phyloP scores from a whole-genome alignment of 2,113 vertebrate species.

The Emydocephalus ijimae region DNA sequence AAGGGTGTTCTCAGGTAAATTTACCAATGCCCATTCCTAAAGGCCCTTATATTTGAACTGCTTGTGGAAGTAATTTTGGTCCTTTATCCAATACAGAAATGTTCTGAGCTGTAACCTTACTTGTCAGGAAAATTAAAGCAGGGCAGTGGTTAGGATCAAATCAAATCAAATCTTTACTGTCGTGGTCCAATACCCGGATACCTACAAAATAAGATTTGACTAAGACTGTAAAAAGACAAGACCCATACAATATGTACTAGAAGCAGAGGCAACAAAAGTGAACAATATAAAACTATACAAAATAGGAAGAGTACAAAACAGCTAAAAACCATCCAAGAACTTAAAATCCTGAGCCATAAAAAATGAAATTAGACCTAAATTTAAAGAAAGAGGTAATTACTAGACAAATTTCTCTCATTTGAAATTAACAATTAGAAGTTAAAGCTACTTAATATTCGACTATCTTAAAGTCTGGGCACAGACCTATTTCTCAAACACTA shows the following conservation, averaged over 20 bases:
- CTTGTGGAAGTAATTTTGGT: background rate
- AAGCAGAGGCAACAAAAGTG: background rate
- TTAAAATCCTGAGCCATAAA: background rate
- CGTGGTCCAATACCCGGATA: background rate
- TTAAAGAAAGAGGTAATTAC: background rate
- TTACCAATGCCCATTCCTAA: background rate
- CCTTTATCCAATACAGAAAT: background rate
- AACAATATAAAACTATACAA: background rate
- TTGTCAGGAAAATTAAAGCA: background rate
- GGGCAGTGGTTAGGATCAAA: background rate
- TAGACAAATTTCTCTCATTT: background rate
- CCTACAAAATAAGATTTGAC: background rate
- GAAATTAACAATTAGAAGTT: background rate
- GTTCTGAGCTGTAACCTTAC: background rate
- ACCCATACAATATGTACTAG: background rate
- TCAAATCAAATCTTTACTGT: background rate
- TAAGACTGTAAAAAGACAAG: background rate
- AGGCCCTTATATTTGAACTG: background rate
- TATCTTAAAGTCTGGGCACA: background rate
- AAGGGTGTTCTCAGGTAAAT: no score
- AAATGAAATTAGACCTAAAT: background rate
- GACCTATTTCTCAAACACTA: background rate
- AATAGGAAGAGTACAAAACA: background rate
- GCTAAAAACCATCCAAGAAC: background rate
- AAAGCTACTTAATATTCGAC: background rate